Percentiles rank a stretch among this genome's conserved stretches.
phyloP scores from a whole-genome alignment of 1,140 invertebrate species.

The Drosophila truncata region DNA sequence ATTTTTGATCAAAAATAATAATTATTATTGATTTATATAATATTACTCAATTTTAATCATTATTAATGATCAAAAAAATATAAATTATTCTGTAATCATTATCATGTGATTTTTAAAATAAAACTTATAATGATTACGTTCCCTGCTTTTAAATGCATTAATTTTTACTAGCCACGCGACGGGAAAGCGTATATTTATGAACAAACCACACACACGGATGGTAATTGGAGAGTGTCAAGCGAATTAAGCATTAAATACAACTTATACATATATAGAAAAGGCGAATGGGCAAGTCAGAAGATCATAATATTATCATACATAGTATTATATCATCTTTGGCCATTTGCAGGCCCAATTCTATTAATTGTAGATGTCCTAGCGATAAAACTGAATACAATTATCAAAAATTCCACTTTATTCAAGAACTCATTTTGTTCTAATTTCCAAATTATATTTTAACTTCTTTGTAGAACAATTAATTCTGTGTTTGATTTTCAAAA shows the following conservation, averaged over 20 bases:
- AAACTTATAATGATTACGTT: too few species aligned
- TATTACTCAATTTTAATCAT: too few species aligned
- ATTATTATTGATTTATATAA: too few species aligned
- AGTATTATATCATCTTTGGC: constrained; percentile 7
- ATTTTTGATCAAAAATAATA: too few species aligned
- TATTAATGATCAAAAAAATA: too few species aligned
- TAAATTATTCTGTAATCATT: too few species aligned
- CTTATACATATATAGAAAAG: not conserved
- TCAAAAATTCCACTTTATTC: not conserved
- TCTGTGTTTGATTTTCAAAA: constrained; percentile 1
- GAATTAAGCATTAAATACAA: constrained; percentile 26
- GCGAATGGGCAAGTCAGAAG: not conserved
- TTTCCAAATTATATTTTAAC: not conserved
- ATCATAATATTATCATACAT: constrained; percentile 20
- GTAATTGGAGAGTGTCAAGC: constrained; percentile 7
- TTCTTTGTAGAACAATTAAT: constrained; percentile 8
- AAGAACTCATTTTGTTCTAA: not conserved
- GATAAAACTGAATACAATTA: not conserved
- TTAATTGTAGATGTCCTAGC: constrained; percentile 19
- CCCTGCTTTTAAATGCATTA: constrained; percentile 22
- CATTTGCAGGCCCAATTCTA: constrained; percentile 2
- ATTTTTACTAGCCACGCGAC: constrained; percentile 20
- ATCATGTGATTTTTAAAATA: too few species aligned
- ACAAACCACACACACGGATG: not conserved
- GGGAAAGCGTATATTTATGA: constrained; percentile 10